Base-by-base conservation (phyloP, 2,797 vertebrate genomes). In the Arnoldichthys spilopterus region DNA sequence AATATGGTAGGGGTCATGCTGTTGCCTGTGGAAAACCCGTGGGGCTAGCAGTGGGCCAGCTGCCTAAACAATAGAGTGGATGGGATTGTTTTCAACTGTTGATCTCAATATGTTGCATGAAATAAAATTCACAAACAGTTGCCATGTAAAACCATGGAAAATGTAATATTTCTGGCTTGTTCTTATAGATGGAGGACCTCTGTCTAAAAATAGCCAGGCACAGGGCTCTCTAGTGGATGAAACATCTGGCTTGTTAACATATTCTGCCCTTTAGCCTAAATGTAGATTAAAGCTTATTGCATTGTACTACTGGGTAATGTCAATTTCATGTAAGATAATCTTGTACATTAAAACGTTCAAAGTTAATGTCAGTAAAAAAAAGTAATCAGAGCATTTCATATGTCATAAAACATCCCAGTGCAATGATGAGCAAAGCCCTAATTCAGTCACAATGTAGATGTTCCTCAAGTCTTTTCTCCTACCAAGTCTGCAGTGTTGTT, bases 11-110 rank as follows among this genome's bases (percentile, higher is more conserved):
- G 8, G 64, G 15, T 63, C 30, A 18, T 66, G 63, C 18, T 43
- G 32, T 74, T 34, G 53, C 58, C 37, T 66, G 62, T 82, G 62
- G 47, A 71, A 77, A 77, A 77, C 43, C n/a, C 12, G 54, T 71
- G 40, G 18, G 15, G 13, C 26, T 28, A 37, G 26, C 61, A 73
- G 62, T 24, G 24, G 45, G 59, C 6, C 45, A 30, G 45, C 26
- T 30, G 45, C 26, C 30, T 5, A 15, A 28, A 67, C 30, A 51
- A 30, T 61, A 54, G 47, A 58, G 56, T 45, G 18, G 34, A 32
- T 12, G 66, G 45, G 34, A 22, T 26, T 28, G 30, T 59, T 68
- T 28, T 45, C n/a, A 11, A 26, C 49, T 59, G 64, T 16, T 26
- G 18, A 73, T 45, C 16, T 28, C 0, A 26, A 2, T 45, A 47